Conservation (phyloP, 2,888 invertebrate species). For the Resseliella maxima region DNA sequence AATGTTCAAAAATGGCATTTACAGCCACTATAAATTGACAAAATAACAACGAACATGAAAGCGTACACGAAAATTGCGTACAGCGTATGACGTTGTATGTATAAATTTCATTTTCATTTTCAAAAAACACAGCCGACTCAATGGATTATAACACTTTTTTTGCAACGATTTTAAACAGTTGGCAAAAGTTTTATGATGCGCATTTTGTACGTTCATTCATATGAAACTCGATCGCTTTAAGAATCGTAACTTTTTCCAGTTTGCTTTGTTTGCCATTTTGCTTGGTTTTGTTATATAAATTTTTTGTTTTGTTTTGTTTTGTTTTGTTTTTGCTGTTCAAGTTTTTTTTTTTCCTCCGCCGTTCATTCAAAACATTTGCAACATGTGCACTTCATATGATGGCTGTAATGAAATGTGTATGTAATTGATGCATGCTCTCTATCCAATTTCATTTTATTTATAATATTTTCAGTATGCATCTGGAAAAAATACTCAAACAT, state of each 20-base stretch:
- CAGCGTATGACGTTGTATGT: too few species aligned
- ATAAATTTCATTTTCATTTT: too few species aligned
- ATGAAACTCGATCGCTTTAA: not conserved
- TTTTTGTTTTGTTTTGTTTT: not conserved
- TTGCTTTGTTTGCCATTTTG: not conserved
- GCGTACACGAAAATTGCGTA: not conserved
- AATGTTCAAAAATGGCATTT: not conserved
- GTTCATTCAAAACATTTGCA: not conserved
- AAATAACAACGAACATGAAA: too few species aligned
- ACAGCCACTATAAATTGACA: not conserved
- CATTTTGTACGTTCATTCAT: not conserved
- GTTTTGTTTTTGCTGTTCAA: not conserved
- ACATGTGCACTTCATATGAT: constrained; percentile 29
- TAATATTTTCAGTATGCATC: not conserved
- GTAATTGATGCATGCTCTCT: not conserved
- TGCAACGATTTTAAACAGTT: not conserved
- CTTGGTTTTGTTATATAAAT: not conserved
- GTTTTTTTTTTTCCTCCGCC: too few species aligned
- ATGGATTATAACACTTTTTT: not conserved
- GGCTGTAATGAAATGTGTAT: constrained; percentile 2
- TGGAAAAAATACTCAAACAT: too few species aligned
- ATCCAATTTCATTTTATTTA: constrained; percentile 19
- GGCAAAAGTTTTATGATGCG: not conserved
- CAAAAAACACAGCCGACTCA: not conserved
- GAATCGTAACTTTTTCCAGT: not conserved